Evolutionary conservation across 2,113 vertebrate genomes (phyloP).

Genomic region (Neolamprologus fasciatus): DNA sequence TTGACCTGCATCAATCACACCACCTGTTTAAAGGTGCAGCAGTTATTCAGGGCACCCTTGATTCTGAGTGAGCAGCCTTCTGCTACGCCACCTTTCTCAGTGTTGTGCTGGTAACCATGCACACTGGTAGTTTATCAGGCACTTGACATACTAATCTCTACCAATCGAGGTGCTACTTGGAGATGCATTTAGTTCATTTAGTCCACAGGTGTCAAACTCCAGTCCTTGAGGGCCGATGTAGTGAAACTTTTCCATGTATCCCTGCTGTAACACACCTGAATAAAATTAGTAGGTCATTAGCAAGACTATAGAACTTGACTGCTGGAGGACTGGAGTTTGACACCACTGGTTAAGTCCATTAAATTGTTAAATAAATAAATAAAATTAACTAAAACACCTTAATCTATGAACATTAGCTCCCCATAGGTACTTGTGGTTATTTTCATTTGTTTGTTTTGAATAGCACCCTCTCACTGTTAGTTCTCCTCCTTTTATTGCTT

Average conservation of each 20-base stretch:
- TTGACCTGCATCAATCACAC: not conserved
- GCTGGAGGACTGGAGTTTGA: not conserved
- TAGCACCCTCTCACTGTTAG: not conserved
- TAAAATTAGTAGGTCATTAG: not conserved
- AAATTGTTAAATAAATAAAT: not conserved
- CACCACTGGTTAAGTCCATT: not conserved
- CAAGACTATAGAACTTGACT: not conserved
- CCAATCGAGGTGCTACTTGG: accelerated
- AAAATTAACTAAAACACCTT: not conserved
- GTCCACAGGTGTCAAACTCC: not conserved
- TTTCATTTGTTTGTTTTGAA: not conserved
- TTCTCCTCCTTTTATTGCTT: not conserved
- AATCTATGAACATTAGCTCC: not conserved
- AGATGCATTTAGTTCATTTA: not conserved
- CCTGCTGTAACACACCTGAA: not conserved
- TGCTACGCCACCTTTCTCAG: not conserved
- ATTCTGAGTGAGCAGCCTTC: not conserved
- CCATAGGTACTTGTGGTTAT: not conserved
- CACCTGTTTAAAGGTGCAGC: not conserved
- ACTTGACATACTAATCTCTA: not conserved
- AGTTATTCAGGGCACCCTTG: not conserved
- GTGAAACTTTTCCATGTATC: not conserved
- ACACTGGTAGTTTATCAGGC: not conserved
- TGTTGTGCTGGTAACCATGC: not conserved
- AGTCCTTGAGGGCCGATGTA: accelerated